These are phyloP conservation scores for Plutomurus gul DNA, from an alignment of 1,140 invertebrate species.

Conservation along the genomic window DNA sequence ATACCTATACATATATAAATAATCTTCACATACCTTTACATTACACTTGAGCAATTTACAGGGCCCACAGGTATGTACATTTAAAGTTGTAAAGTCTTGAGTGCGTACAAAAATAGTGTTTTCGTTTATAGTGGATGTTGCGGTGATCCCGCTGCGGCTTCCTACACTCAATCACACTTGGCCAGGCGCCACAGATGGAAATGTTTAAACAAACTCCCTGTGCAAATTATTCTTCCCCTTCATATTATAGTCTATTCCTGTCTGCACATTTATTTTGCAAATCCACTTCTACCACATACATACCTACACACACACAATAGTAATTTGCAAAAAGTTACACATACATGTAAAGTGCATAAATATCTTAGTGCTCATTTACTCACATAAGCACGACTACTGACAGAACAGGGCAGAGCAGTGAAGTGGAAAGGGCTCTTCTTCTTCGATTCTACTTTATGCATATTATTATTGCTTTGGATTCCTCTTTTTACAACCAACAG, in stretches of 20 bases:
- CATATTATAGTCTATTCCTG: background rate
- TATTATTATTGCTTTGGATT: too few relatives aligned
- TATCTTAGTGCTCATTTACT: background rate
- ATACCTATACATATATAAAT: too few relatives aligned
- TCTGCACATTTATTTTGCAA: conserved; percentile 2
- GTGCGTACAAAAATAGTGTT: too few relatives aligned
- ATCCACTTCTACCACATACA: background rate
- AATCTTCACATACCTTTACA: too few relatives aligned
- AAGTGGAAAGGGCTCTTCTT: too few relatives aligned
- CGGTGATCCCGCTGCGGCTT: conserved; percentile 5
- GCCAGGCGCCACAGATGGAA: conserved; percentile 19
- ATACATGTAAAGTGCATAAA: conserved; percentile 23
- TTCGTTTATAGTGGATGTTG: background rate
- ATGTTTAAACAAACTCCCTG: conserved; percentile 13
- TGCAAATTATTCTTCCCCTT: background rate
- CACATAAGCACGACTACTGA: background rate
- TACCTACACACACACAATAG: background rate
- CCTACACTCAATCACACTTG: conserved; percentile 18
- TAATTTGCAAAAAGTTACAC: background rate
- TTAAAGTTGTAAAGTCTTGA: too few relatives aligned
- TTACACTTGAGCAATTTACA: too few relatives aligned
- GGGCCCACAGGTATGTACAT: too few relatives aligned
- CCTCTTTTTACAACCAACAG: too few relatives aligned
- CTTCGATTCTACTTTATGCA: too few relatives aligned
- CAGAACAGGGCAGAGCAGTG: too few relatives aligned